These are phyloP conservation scores for Ptychadena robeensis DNA, from an alignment of 2,797 vertebrate species.

Conservation along the genomic window DNA sequence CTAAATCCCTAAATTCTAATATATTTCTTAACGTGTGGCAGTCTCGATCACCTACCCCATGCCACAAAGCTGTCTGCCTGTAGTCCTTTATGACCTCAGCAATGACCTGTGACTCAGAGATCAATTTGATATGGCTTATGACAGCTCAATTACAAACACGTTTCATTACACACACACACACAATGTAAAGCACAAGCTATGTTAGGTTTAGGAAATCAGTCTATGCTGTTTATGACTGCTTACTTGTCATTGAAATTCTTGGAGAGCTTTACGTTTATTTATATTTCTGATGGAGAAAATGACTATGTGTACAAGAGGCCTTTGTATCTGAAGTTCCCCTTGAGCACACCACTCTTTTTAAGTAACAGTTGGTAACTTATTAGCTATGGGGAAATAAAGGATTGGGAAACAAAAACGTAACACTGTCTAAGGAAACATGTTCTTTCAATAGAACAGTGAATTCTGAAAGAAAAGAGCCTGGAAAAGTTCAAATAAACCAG, in stretches of 20 bases:
- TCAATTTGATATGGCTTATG: conserved; percentile 33
- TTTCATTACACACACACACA: conserved; percentile 13
- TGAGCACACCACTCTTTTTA: conserved; percentile 41
- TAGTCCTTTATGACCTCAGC: conserved; percentile 8
- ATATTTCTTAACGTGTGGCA: conserved; percentile 14
- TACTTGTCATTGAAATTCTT: conserved; percentile 47
- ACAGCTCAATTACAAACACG: conserved; percentile 45
- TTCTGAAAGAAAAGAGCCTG: conserved; percentile 17
- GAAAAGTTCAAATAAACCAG: conserved; percentile 7
- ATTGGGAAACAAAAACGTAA: conserved; percentile 21
- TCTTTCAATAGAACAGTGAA: conserved; percentile 38
- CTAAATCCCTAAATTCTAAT: conserved; percentile 2
- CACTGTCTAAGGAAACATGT: conserved; percentile 34
- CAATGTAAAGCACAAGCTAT: background rate
- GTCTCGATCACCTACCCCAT: conserved; percentile 3
- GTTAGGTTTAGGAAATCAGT: conserved; percentile 43
- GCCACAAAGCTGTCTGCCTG: conserved; percentile 5
- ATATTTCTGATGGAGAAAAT: conserved; percentile 41
- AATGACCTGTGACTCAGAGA: conserved; percentile 23
- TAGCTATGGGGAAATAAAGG: conserved; percentile 28
- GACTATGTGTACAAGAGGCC: conserved; percentile 49
- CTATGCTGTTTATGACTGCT: conserved; percentile 48
- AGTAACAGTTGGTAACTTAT: conserved; percentile 45
- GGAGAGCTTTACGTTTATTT: conserved; percentile 44
- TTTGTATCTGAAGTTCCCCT: conserved; percentile 42